Conservation (phyloP, 1,140 invertebrate species). For the Pissodes strobi region DNA sequence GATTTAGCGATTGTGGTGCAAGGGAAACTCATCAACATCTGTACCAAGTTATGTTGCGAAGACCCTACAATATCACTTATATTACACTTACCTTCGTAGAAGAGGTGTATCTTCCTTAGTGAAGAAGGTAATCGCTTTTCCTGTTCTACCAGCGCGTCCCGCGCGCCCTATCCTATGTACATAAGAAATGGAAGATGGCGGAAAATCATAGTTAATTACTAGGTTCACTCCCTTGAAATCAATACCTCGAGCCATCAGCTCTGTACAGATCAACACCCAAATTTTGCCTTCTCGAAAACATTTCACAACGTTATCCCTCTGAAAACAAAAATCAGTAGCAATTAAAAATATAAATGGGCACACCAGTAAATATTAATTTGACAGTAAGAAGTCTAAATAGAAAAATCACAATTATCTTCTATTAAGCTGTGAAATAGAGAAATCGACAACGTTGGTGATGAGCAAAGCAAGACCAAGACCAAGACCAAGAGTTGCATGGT, state of each 20-base stretch:
- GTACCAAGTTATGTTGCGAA: background rate
- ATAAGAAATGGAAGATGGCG: constrained; percentile 88
- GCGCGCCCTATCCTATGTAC: constrained; percentile 90
- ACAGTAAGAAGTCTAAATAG: too few relatives aligned
- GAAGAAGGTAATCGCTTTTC: constrained; percentile 93
- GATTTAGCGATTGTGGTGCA: too few relatives aligned
- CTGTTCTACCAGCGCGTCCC: constrained; percentile 86
- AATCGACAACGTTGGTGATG: too few relatives aligned
- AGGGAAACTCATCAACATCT: too few relatives aligned
- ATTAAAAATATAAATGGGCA: background rate
- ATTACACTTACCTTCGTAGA: constrained; percentile 77
- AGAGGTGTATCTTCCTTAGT: constrained; percentile 84
- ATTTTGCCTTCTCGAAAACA: constrained; percentile 90
- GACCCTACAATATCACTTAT: background rate
- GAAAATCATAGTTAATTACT: constrained; percentile 98
- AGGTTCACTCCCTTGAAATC: constrained; percentile 97
- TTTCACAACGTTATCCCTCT: constrained; percentile 88
- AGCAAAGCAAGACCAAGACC: too few relatives aligned
- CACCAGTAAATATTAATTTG: too few relatives aligned
- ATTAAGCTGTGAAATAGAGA: too few relatives aligned
- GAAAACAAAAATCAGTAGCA: constrained; percentile 45
- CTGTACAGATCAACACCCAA: constrained; percentile 96
- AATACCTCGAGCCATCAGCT: constrained; percentile 95
- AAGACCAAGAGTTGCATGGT: too few relatives aligned
- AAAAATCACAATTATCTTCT: too few relatives aligned